Conservation (phyloP, 2,113 vertebrate species). For the Cavia aperea region DNA sequence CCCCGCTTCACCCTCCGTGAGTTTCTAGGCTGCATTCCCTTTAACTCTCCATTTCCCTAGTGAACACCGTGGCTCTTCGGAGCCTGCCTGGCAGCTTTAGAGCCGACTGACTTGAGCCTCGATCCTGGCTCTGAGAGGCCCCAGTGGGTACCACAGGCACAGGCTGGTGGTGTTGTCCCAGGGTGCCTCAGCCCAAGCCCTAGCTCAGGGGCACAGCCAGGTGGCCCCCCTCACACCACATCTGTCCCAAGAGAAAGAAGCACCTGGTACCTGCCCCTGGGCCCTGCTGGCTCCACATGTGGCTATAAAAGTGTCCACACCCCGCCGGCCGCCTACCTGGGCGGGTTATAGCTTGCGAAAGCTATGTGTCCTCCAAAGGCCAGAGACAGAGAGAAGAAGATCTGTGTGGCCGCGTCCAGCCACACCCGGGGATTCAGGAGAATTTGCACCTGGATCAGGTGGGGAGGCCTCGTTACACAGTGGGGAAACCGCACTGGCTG, state of each 20-base stretch:
- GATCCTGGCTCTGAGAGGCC: not conserved
- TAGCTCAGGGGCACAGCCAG: not conserved
- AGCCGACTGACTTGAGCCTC: not conserved
- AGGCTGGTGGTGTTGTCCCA: not conserved
- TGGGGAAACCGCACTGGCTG: accelerated
- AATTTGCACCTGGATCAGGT: slow-evolving; percentile 76
- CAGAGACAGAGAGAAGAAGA: slow-evolving; percentile 93
- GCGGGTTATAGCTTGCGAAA: slow-evolving; percentile 89
- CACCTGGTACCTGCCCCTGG: not conserved
- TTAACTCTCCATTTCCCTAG: not conserved
- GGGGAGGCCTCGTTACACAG: not conserved
- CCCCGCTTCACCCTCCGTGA: not conserved
- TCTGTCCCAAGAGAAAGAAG: not conserved
- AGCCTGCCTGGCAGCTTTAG: not conserved
- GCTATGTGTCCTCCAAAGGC: slow-evolving; percentile 91
- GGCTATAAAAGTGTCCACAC: not conserved
- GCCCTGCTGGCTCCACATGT: not conserved
- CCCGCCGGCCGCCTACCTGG: slow-evolving; percentile 73
- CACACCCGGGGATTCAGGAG: slow-evolving; percentile 86
- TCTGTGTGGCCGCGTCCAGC: slow-evolving; percentile 93
- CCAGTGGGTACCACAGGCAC: not conserved
- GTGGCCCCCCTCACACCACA: not conserved
- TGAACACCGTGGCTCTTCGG: not conserved
- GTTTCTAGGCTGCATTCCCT: not conserved
- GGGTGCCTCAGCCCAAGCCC: too few relatives aligned